phyloP scores from a whole-genome alignment of 1,140 invertebrate genomes.

The Anastrepha obliqua region DNA sequence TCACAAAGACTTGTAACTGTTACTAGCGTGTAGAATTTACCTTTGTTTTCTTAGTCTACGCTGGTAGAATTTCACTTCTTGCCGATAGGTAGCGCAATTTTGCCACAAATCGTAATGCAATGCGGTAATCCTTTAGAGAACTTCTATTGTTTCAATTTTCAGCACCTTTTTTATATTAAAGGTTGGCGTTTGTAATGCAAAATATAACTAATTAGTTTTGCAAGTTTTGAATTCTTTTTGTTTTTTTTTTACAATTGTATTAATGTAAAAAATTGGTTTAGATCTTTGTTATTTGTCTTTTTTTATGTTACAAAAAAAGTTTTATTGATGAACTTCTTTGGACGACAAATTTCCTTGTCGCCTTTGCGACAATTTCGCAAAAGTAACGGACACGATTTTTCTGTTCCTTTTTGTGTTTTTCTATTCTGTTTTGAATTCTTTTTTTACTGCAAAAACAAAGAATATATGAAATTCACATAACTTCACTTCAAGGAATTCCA shows the following conservation, averaged over 20 bases:
- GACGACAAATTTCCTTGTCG: conserved; percentile 51
- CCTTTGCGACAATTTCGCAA: conserved; percentile 54
- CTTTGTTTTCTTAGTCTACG: neutral
- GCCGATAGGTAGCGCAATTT: neutral
- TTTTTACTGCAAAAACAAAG: conserved; percentile 29
- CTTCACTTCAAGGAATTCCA: neutral
- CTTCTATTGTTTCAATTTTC: too few species aligned
- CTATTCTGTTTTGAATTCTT: conserved; percentile 50
- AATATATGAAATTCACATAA: neutral
- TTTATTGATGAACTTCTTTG: neutral
- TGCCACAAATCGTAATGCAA: too few species aligned
- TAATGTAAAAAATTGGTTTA: conserved; percentile 23
- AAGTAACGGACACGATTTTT: conserved; percentile 30
- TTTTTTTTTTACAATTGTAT: conserved; percentile 8
- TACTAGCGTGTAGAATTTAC: neutral
- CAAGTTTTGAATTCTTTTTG: conserved; percentile 10
- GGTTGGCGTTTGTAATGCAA: neutral
- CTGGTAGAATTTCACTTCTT: neutral
- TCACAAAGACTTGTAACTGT: too few species aligned
- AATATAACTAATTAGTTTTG: conserved; percentile 22
- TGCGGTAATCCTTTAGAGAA: too few species aligned
- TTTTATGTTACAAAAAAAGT: conserved; percentile 46
- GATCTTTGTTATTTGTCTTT: conserved; percentile 14
- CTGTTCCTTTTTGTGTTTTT: conserved; percentile 33
- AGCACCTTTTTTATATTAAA: neutral